Conservation (phyloP, 2,888 invertebrate genomes). For the Trachelus stipa region DNA sequence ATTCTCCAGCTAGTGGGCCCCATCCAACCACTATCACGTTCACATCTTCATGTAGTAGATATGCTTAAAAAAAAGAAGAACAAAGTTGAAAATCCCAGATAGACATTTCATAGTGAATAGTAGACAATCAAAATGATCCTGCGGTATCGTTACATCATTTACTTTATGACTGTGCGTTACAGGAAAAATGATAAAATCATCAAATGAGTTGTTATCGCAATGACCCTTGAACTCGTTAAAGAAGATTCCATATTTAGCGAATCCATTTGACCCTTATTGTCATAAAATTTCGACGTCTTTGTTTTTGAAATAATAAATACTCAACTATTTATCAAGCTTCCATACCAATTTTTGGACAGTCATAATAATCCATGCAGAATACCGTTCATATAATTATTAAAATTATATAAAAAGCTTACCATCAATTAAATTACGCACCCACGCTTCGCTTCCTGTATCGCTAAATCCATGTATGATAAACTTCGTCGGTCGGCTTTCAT, state of each 20-base stretch:
- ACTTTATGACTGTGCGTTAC: not conserved
- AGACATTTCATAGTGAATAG: not conserved
- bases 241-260: conserved; percentile 51
- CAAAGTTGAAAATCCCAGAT: not conserved
- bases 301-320: not conserved
- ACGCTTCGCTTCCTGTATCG: conserved; percentile 56
- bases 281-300: conserved; percentile 26
- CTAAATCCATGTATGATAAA: conserved; percentile 56
- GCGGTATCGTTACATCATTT: not conserved
- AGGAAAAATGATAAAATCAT: conserved; percentile 33
- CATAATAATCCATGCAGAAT: not conserved
- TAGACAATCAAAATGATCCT: not conserved
- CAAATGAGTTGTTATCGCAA: conserved; percentile 45
- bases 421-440: conserved; percentile 52
- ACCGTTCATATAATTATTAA: not conserved
- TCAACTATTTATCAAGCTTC: not conserved
- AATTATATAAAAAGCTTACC: conserved; percentile 33
- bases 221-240: conserved; percentile 46
- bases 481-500: conserved; percentile 56
- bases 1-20: conserved; percentile 49
- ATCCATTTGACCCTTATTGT: conserved; percentile 43
- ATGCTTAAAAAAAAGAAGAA: conserved; percentile 37
- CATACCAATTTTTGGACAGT: not conserved
- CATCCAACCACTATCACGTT: conserved; percentile 59
- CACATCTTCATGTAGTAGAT: conserved; percentile 54